These are phyloP conservation scores for Galemys pyrenaicus DNA, from an alignment of 2,113 vertebrate genomes.

Conservation along the genomic window DNA sequence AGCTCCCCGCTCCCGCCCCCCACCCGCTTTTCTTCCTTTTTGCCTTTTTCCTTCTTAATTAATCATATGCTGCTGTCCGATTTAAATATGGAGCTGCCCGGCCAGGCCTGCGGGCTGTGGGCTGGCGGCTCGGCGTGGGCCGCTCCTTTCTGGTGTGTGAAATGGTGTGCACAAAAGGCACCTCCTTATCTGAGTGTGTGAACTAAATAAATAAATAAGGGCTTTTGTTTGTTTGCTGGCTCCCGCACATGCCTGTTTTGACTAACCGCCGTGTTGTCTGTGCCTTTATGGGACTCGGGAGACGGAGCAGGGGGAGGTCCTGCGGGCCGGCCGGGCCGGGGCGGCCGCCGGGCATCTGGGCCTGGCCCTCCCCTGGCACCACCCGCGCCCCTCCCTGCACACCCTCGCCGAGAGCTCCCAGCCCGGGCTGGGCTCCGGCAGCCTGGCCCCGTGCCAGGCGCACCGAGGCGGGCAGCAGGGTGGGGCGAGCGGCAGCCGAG, in stretches of 20 bases:
- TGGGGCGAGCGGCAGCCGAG: constrained; percentile 68
- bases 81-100: constrained; percentile 75
- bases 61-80: constrained; percentile 72
- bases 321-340: not conserved
- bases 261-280: constrained; percentile 70
- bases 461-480: constrained; percentile 72
- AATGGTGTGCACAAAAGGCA: constrained; percentile 77
- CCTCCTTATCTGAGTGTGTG: constrained; percentile 79
- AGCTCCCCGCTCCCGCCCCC: constrained; percentile 57
- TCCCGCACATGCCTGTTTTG: constrained; percentile 72
- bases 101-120: constrained; percentile 13
- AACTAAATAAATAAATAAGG: constrained; percentile 82
- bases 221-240: constrained; percentile 78
- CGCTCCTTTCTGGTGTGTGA: constrained; percentile 64
- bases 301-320: constrained; percentile 25
- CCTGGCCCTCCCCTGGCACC: constrained; percentile 68
- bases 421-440: constrained; percentile 75
- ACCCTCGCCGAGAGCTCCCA: constrained; percentile 68
- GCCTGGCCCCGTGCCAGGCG: constrained; percentile 76
- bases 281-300: constrained; percentile 72
- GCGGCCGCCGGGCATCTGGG: constrained; percentile 72
- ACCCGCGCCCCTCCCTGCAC: not conserved
- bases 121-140: not conserved
- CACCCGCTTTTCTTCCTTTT: constrained; percentile 45
- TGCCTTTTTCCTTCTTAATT: constrained; percentile 78